A percentile compares a stretch with the other conserved stretches of the same genome.
Conservation (phyloP, 2,113 vertebrate species). For the Apus apus region DNA sequence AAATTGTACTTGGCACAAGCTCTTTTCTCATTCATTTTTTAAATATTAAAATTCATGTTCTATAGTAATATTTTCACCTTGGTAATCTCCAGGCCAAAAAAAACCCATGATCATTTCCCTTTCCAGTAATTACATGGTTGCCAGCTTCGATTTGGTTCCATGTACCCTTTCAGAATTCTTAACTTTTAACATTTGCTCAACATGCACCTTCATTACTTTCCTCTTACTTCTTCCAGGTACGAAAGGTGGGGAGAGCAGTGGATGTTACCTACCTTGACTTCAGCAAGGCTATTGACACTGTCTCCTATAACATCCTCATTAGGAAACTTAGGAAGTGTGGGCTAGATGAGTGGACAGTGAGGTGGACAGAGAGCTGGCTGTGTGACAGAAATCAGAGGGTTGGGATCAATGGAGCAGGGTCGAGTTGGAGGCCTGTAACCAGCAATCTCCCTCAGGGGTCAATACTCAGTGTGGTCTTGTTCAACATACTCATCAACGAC, state of each 20-base stretch:
- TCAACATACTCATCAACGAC: no score
- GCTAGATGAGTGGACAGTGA: no score
- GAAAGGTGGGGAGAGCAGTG: background rate
- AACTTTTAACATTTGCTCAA: slow-evolving; percentile 3
- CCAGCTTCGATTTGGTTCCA: slow-evolving; percentile 16
- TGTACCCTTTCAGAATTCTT: slow-evolving; percentile 15
- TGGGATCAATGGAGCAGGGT: no score
- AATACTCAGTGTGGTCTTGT: no score
- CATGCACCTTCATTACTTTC: background rate
- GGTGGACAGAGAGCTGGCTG: no score
- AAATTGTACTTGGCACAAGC: background rate
- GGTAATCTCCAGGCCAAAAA: background rate
- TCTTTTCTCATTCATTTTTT: background rate
- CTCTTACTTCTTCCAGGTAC: background rate
- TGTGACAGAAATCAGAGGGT: no score
- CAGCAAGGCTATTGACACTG: no score
- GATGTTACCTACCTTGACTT: no score
- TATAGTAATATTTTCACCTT: background rate
- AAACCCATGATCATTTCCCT: background rate
- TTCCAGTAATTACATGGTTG: slow-evolving; percentile 21
- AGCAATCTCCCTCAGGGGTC: no score
- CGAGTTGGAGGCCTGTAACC: no score
- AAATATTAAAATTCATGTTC: background rate
- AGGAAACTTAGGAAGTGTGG: no score
- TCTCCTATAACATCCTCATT: no score